Evolutionary conservation across 2,113 vertebrate species (phyloP).

Genomic region (Rhinoderma darwinii): DNA sequence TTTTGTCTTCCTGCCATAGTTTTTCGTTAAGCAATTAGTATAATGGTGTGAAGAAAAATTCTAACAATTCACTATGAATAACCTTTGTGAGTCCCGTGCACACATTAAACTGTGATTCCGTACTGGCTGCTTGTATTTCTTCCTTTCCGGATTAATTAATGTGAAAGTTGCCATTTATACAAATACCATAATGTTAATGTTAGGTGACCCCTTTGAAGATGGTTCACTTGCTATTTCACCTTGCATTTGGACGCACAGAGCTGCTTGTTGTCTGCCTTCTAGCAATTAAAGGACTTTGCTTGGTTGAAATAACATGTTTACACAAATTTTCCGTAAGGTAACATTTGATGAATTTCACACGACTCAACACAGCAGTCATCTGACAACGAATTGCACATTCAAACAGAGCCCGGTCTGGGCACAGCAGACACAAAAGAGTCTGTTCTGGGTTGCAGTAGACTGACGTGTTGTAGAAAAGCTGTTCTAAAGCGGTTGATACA

Average conservation of each 20-base stretch:
- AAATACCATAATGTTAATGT: conserved; percentile 31
- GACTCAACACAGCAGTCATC: conserved; percentile 44
- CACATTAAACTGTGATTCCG: background rate
- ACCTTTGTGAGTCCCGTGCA: no score
- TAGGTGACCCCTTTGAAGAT: conserved; percentile 25
- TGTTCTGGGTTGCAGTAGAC: conserved; percentile 37
- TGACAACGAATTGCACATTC: conserved; percentile 25
- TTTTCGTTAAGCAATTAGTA: background rate
- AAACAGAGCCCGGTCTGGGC: conserved; percentile 16
- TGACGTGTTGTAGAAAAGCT: conserved; percentile 5
- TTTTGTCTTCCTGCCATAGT: background rate
- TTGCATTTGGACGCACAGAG: background rate
- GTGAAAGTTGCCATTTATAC: conserved; percentile 8
- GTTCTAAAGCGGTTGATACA: background rate
- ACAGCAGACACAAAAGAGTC: conserved; percentile 29
- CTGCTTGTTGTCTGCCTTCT: background rate
- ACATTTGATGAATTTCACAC: conserved; percentile 17
- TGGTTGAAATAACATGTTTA: conserved; percentile 25
- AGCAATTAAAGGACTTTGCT: conserved; percentile 7
- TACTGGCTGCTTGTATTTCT: background rate
- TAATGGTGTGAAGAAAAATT: background rate
- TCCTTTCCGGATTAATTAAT: conserved; percentile 11
- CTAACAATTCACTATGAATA: background rate
- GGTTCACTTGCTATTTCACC: background rate
- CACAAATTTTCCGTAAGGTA: conserved; percentile 31